Base-by-base conservation (phyloP, 2,888 invertebrate species). In the Amiota mariae region DNA sequence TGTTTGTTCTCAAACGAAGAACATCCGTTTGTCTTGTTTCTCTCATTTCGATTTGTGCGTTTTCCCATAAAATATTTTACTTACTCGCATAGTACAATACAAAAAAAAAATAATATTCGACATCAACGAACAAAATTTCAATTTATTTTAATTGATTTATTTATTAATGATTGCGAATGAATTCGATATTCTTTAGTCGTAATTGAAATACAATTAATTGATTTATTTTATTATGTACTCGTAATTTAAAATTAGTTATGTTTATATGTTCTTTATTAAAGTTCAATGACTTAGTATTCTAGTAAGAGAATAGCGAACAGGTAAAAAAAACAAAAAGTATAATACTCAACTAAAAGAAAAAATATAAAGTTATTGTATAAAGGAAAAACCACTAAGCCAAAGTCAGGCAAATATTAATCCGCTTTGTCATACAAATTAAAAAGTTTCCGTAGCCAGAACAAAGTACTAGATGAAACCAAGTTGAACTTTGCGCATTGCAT, bases 201-300 rank as follows among this genome's bases (percentile, higher is more conserved):
- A 85, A 81, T 85, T 84, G 82, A 79, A 84, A 85, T 84, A 83
- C 85, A 83, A 83, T 85, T 81, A 81, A 81, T 80, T 85, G 84
- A 83, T 83, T 83, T 83, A 85, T 85, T 85, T 85, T 85, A 83
- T 85, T 83, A 84, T 84, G 82, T 83, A 85, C 85, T 85, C 84
- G 85, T 85, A 20, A 11, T n/a, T 48, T 54, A 51, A 24, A 12
- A 20, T 68, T 13, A 20, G 2, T 51, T 70, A n/a, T 54, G 24
- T 0, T 15, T 15, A 54, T 54, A n/a, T 54, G n/a, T 15, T 59
- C 18, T 18, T 59, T 59, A 59, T 57, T 57, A 24, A 15, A 59
- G 57, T 59, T 57, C 59, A 59, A 47, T 57, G 47, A 48, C 57
- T 12, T 18, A 20, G 18, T n/a, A n/a, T n/a, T 59, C 2, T 8